Percentiles rank a stretch among this genome's conserved stretches.
phyloP scores from a whole-genome alignment of 2,113 vertebrate genomes.

The Mohoua ochrocephala region DNA sequence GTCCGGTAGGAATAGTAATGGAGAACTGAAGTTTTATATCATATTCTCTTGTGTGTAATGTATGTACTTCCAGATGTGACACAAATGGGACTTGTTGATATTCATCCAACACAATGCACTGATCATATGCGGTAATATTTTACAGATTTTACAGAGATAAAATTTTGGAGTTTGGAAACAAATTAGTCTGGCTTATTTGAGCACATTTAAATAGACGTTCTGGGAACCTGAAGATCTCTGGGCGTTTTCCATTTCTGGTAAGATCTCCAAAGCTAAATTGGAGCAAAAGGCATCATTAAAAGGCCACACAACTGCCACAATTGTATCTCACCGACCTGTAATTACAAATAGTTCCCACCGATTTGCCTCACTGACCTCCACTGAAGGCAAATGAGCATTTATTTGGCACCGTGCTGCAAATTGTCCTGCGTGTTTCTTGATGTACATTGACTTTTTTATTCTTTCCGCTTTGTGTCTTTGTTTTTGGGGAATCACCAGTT shows the following conservation, averaged over 20 bases:
- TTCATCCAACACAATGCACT: neutral
- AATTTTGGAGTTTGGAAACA: neutral
- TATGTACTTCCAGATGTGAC: neutral
- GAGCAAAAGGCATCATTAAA: neutral
- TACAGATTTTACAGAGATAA: neutral
- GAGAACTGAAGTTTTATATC: neutral
- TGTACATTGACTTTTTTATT: neutral
- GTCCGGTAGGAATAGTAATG: neutral
- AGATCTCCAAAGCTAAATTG: slow-evolving; percentile 4
- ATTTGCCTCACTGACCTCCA: slow-evolving; percentile 27
- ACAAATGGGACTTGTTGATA: neutral
- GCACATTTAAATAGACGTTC: neutral
- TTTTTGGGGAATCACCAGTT: neutral
- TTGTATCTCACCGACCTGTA: slow-evolving; percentile 13
- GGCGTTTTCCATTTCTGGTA: neutral
- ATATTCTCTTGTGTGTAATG: neutral
- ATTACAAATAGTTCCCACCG: neutral
- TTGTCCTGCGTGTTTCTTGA: neutral
- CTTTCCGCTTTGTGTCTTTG: neutral
- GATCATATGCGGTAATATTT: neutral
- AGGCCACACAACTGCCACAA: neutral
- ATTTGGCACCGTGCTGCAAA: neutral
- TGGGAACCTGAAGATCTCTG: neutral
- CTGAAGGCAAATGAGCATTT: neutral
- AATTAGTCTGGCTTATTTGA: neutral